Base-by-base conservation (phyloP, 1,140 invertebrate genomes). In the Halictus rubicundus region DNA sequence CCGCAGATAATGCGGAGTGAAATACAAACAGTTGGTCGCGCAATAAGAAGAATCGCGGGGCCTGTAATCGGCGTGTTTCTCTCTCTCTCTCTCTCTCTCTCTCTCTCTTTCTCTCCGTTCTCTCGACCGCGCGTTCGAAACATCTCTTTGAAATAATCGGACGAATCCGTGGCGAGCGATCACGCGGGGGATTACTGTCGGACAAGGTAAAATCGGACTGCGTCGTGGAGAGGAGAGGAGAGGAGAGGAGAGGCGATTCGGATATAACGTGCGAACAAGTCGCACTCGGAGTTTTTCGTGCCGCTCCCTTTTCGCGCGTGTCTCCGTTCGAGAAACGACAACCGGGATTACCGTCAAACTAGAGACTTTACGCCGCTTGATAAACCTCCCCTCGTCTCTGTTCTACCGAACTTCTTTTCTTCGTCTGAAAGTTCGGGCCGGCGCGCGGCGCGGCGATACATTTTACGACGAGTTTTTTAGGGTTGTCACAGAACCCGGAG, bases 341-440 rank as follows among this genome's bases (percentile, higher is more conserved):
- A 70, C 49, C 68, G 70, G 85, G 85, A 86, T 86, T 86, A 86
- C n/a, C 81, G 78, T 86, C 85, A 86, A 76, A 83, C 66, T 72
- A 74, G 63, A 70, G 80, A 80, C 80, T 85, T 86, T 71, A 69
- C 65, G 52, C 83, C 68, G 54, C n/a, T 25, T 74, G 69, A 77
- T 85, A 80, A 85, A 80, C 76, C 4, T 7, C 37, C 39, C 10
- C 39, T 27, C 32, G 25, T 66, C 69, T 25, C 54, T 52, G 23
- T 68, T n/a, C 32, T 12, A 1, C 63, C 25, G 65, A 42, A 42
- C 49, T 16, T 49, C 27, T 6, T 59, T 49, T 42, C 39, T 9
- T 42, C 19, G 37, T 73, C 32, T 68, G n/a, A n/a, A 60, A 70
- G 25, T 60, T 60, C 10, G n/a, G 25, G 3, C 54, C 37, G 19